A percentile compares a stretch with the other conserved stretches of the same genome.
These are phyloP conservation scores for Spodoptera picta DNA, from an alignment of 2,888 invertebrate species.

Conservation along the genomic window DNA sequence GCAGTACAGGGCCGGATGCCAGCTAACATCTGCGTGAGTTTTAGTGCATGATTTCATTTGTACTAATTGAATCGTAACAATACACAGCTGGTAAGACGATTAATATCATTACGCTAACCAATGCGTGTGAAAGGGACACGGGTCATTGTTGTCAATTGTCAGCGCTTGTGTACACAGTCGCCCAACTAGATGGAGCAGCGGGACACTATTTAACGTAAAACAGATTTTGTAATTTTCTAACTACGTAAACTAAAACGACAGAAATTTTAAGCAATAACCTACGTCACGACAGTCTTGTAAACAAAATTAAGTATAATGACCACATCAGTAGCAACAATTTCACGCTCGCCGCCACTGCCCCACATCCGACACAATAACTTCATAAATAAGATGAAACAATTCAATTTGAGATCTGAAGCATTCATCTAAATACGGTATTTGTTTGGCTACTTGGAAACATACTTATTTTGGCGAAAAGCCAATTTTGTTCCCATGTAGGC, in stretches of 20 bases:
- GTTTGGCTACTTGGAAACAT: slow-evolving; percentile 48
- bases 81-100: slow-evolving; percentile 49
- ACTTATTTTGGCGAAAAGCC: slow-evolving; percentile 55
- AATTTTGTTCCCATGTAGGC: slow-evolving; percentile 38
- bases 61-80: slow-evolving; percentile 50
- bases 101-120: slow-evolving; percentile 38
- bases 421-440: slow-evolving; percentile 53
- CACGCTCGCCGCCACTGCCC: slow-evolving; percentile 20
- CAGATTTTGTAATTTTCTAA: too few species aligned
- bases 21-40: slow-evolving; percentile 53
- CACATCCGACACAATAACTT: slow-evolving; percentile 21
- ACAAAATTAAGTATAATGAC: slow-evolving; percentile 5
- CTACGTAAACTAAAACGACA: too few species aligned
- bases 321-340: slow-evolving; percentile 16
- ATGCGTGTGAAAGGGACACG: slow-evolving; percentile 28
- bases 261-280: too few species aligned
- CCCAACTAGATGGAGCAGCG: background rate
- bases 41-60: slow-evolving; percentile 46
- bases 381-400: slow-evolving; percentile 37
- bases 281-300: background rate
- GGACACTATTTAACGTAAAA: too few species aligned
- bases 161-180: slow-evolving; percentile 15
- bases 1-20: slow-evolving; percentile 40
- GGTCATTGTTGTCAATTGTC: slow-evolving; percentile 36
- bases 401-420: slow-evolving; percentile 46